Percentiles rank a stretch among this genome's conserved stretches.
Evolutionary conservation across 2,888 invertebrate species (phyloP).

Genomic region (Drosophila peninsularis): DNA sequence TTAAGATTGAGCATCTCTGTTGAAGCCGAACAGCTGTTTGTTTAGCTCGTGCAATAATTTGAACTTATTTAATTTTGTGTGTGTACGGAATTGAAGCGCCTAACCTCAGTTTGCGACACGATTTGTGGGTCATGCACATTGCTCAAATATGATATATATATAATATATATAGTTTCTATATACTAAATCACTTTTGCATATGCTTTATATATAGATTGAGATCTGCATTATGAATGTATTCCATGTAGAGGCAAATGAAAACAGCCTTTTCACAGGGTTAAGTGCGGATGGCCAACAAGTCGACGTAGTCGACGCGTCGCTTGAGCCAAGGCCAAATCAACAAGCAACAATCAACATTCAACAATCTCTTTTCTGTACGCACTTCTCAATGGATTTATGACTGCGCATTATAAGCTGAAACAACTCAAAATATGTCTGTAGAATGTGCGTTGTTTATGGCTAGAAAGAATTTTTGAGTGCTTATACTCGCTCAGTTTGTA

Average conservation of each 20-base stretch:
- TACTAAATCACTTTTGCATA: constrained; percentile 7
- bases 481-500: neutral
- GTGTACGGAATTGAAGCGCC: constrained; percentile 73
- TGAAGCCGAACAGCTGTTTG: constrained; percentile 25
- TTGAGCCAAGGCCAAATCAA: constrained; percentile 68
- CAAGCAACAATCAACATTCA: constrained; percentile 76
- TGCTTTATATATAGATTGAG: constrained; percentile 3
- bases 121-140: constrained; percentile 72
- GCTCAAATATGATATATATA: constrained; percentile 18
- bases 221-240: constrained; percentile 14
- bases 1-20: constrained; percentile 23
- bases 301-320: constrained; percentile 8
- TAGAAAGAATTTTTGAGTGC: neutral
- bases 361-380: constrained; percentile 74
- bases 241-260: constrained; percentile 52
- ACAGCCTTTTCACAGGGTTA: constrained; percentile 77
- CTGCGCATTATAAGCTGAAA: neutral
- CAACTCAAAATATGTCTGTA: neutral
- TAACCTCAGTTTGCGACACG: constrained; percentile 69
- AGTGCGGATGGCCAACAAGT: constrained; percentile 67
- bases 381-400: constrained; percentile 41
- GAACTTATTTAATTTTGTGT: constrained; percentile 28
- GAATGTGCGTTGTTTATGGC: constrained; percentile 1
- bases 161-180: constrained; percentile 15
- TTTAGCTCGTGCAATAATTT: constrained; percentile 6